Percentiles rank a stretch among this genome's conserved stretches.
Conservation (phyloP, 2,888 invertebrate species). For the Silvanus unidentatus region DNA sequence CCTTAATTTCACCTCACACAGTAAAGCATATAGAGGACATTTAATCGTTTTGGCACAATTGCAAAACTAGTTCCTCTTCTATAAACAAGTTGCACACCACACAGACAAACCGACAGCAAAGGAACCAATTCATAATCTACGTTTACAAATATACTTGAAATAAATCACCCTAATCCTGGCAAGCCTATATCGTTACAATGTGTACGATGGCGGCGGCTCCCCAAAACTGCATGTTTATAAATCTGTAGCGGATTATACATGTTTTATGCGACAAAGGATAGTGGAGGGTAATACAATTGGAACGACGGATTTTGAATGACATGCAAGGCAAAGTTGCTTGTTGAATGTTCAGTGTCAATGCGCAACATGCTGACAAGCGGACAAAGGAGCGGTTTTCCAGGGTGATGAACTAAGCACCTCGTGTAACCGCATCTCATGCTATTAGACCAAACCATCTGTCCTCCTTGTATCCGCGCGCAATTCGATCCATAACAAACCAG, state of each 20-base stretch:
- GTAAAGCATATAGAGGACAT: conserved; percentile 22
- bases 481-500: conserved; percentile 16
- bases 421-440: conserved; percentile 38
- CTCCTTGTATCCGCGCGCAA: conserved; percentile 11
- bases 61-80: conserved; percentile 17
- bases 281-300: conserved; percentile 30
- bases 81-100: background rate
- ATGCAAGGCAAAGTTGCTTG: conserved; percentile 36
- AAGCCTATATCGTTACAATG: conserved; percentile 34
- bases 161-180: conserved; percentile 42
- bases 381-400: conserved; percentile 47
- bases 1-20: conserved; percentile 23
- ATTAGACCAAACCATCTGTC: conserved; percentile 18
- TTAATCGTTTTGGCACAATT: conserved; percentile 21
- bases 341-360: conserved; percentile 42
- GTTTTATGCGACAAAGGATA: conserved; percentile 38
- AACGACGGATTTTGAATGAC: conserved; percentile 21
- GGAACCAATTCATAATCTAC: conserved; percentile 37
- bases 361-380: conserved; percentile 42
- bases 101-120: conserved; percentile 30
- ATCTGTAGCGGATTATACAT: conserved; percentile 42
- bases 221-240: conserved; percentile 38
- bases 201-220: no score
- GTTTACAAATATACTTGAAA: conserved; percentile 45
- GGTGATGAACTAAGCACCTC: conserved; percentile 45